A percentile compares a stretch with the other conserved stretches of the same genome.
phyloP scores from a whole-genome alignment of 2,888 invertebrate genomes.

The Liposcelis brunnea region DNA sequence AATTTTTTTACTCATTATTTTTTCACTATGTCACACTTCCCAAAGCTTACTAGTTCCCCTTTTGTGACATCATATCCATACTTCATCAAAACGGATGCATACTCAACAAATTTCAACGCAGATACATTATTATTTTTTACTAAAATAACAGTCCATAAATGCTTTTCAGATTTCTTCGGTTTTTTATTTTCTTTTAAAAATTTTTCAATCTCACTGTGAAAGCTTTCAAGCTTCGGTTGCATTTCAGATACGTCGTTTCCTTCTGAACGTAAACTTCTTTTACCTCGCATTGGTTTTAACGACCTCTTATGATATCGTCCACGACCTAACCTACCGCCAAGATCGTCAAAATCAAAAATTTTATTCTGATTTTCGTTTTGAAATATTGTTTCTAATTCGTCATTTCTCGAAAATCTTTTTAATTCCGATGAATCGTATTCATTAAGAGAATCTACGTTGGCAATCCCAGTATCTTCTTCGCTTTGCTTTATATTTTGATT shows the following conservation, averaged over 20 bases:
- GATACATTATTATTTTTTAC: constrained; percentile 5
- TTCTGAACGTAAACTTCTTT: too few species aligned
- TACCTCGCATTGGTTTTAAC: too few species aligned
- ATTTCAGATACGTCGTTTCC: too few species aligned
- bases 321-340: too few species aligned
- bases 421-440: not conserved
- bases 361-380: too few species aligned
- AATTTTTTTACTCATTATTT: too few species aligned
- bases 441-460: not conserved
- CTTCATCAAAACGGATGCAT: constrained; percentile 3
- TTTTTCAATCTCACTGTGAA: not conserved
- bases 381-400: too few species aligned
- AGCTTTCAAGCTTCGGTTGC: too few species aligned
- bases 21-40: not conserved
- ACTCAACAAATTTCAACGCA: constrained; percentile 4
- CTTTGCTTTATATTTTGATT: not conserved
- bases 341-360: too few species aligned
- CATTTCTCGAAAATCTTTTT: too few species aligned
- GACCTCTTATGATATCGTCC: not conserved
- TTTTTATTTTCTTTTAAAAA: too few species aligned
- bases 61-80: constrained; percentile 3
- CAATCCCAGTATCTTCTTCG: not conserved
- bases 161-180: not conserved
- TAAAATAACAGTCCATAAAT: constrained; percentile 5
- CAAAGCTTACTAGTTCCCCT: constrained; percentile 4